Percentiles rank a stretch among this genome's conserved stretches.
Evolutionary conservation across 2,888 invertebrate genomes (phyloP).

Genomic region (Fragum fragum): DNA sequence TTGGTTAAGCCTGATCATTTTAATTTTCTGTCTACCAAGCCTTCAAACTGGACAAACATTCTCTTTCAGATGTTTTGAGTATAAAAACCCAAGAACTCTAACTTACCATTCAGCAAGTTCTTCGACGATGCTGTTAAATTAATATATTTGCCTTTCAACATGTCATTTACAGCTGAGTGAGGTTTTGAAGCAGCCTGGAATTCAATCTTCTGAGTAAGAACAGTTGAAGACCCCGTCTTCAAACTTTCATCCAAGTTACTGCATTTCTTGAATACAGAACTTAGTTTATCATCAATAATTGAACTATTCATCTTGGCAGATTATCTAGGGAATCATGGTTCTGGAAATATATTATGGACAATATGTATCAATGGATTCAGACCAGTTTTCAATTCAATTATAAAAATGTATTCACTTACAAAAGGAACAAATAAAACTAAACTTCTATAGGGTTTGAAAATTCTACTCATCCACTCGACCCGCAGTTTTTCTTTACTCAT

Average conservation of each 20-base stretch:
- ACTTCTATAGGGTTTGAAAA: no score
- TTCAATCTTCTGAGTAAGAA: constrained; percentile 60
- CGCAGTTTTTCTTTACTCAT: no score
- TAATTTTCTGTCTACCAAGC: no score
- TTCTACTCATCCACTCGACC: no score
- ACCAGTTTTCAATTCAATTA: no score
- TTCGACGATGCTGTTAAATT: constrained; percentile 43
- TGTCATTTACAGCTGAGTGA: constrained; percentile 52
- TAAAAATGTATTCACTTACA: no score
- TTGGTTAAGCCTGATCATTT: no score
- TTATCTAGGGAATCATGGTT: neutral
- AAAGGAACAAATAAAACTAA: no score
- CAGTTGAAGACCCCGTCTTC: constrained; percentile 53
- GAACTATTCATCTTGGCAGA: constrained; percentile 43
- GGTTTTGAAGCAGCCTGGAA: constrained; percentile 51
- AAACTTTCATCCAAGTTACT: constrained; percentile 53
- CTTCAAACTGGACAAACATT: no score
- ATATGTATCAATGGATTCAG: no score
- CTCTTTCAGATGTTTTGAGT: no score
- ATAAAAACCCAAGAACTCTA: neutral
- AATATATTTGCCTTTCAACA: constrained; percentile 63
- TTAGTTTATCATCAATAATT: constrained; percentile 53
- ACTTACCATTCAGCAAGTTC: constrained; percentile 18
- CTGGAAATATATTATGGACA: neutral
- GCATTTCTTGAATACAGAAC: constrained; percentile 47